Evolutionary conservation across 2,888 invertebrate genomes (phyloP), one percentile per base, ranked within the genome.

Genomic region (Spodoptera picta): DNA sequence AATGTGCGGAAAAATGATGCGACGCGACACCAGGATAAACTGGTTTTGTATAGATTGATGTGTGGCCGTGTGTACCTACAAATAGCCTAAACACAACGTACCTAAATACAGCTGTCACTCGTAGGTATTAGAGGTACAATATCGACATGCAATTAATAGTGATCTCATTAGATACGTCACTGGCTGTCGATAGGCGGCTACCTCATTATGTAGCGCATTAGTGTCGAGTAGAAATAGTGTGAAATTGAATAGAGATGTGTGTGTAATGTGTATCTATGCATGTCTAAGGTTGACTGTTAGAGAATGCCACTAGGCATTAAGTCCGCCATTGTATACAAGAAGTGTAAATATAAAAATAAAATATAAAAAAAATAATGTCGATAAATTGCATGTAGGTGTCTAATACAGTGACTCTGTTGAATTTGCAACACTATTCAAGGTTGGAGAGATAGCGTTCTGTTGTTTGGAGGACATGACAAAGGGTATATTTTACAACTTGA

Each of bases 161-260:
- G 54, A 71, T 72, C 81, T 82, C 85, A 85, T 84, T 84, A 83
- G 81, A 79, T 69, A 79, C 62, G 75, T 58, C 60, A 70, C 75
- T 73, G 75, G 77, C 73, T 61, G 60, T 60, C 71, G 44, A 66
- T 71, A 47, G 7, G 14, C 45, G 19, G 14, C 50, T 47, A 51
- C 47, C 47, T 56, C 49, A 69, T 55, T 56, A 68, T 73, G 7
- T 56, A 44, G 47, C 47, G 41, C 48, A 57, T 72, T 68, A 72
- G 60, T 50, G 41, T 6, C n/a, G 44, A 36, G 45, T 43, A n/a
- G 27, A 67, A 69, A 58, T 73, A 36, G 48, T 71, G 56, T 4
- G 31, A 51, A 65, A 72, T 68, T 72, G 72, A 57, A 51, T 72
- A 65, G 56, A 11, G 10, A 53, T 48, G 50, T 52, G 23, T 12